Base-by-base conservation (phyloP, 2,888 invertebrate species). In the Aphodius granarius region DNA sequence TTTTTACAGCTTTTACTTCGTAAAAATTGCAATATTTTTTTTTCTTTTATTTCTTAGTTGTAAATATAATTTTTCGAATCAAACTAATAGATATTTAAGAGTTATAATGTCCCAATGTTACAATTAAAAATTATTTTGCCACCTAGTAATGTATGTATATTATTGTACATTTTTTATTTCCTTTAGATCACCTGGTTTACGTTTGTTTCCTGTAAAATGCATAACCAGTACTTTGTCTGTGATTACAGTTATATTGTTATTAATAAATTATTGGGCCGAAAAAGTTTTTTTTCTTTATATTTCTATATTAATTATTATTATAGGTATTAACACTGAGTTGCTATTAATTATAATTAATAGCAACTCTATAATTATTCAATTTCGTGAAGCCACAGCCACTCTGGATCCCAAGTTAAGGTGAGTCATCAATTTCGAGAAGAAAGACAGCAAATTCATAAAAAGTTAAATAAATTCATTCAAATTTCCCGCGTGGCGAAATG, bases 241-340 rank as follows among this genome's bases (percentile, higher is more conserved):
- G 80, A 80, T 80, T 80, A 80, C 78, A 80, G 79, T 79, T 80
- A 80, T 43, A 43, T 80, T 80, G 80, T 80, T 80, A 80, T 78
- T 76, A 78, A 80, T 79, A 78, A 79, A 76, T 76, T 74, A 78
- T 76, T 80, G 76, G 76, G 76, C 76, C 74, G 73, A 76, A 22
- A 74, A 13, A 21, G 66, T 70, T 23, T 63, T 73, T 63, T 66
- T n/a, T n/a, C n/a, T n/a, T n/a, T n/a, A n/a, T n/a, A n/a, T n/a
- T n/a, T n/a, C n/a, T n/a, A n/a, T n/a, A n/a, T n/a, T n/a, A n/a
- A n/a, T n/a, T n/a, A n/a, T n/a, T n/a, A n/a, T n/a, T n/a, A n/a
- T n/a, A n/a, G n/a, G n/a, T n/a, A n/a, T n/a, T n/a, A n/a, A n/a
- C n/a, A n/a, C n/a, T n/a, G n/a, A n/a, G n/a, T n/a, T n/a, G n/a